Conservation (phyloP, 2,888 invertebrate genomes). For the Monoplex corrugatus region DNA sequence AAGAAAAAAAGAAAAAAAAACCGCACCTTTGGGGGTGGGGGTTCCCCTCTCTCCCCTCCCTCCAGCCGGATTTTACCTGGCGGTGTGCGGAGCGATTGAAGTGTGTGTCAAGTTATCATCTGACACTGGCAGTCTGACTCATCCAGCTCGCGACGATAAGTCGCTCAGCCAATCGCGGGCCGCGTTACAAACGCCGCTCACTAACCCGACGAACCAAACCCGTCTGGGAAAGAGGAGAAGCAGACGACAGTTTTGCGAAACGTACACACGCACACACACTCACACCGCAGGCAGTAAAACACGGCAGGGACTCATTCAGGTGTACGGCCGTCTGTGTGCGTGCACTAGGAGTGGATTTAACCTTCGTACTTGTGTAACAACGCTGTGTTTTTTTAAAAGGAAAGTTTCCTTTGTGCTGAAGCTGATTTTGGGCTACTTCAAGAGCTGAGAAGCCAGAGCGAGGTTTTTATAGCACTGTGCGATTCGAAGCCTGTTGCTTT, state of each 20-base stretch:
- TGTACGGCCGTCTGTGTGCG: too few species aligned
- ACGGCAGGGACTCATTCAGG: neutral
- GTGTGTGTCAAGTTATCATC: slow-evolving; percentile 51
- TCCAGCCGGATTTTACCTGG: slow-evolving; percentile 22
- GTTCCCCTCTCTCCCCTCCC: too few species aligned
- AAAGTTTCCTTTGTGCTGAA: too few species aligned
- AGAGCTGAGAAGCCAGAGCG: too few species aligned
- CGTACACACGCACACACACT: neutral
- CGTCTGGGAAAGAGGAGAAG: slow-evolving; percentile 30
- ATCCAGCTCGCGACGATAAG: slow-evolving; percentile 37
- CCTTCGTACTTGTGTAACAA: too few species aligned
- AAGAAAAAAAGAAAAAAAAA: too few species aligned
- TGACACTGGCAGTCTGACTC: slow-evolving; percentile 51
- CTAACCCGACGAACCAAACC: slow-evolving; percentile 5
- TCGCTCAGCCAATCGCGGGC: slow-evolving; percentile 57
- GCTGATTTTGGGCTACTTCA: too few species aligned
- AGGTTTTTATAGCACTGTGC: too few species aligned
- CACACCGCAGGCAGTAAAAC: neutral
- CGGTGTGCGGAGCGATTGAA: neutral
- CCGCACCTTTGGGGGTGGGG: too few species aligned
- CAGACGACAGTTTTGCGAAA: slow-evolving; percentile 19
- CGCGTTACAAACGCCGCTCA: slow-evolving; percentile 42
- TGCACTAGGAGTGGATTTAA: too few species aligned
- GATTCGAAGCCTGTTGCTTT: too few species aligned
- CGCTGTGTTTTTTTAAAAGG: too few species aligned